These are phyloP conservation scores for Platyscapa corneri DNA, from an alignment of 1,140 invertebrate species.

Conservation along the genomic window DNA sequence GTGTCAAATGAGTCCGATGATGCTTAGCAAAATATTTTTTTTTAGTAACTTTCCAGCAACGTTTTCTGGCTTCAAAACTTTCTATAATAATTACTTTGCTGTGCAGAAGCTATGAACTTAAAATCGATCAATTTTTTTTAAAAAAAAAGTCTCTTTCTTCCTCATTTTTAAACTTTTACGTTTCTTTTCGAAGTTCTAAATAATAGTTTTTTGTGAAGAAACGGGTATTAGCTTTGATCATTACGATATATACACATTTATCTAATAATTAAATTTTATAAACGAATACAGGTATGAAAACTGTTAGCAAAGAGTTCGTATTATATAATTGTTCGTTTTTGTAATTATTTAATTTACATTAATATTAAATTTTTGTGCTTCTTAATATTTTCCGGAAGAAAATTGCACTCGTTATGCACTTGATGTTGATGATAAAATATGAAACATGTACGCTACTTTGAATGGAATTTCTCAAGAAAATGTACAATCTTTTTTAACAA, in stretches of 20 bases:
- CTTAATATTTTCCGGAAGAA: neutral
- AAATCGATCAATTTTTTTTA: neutral
- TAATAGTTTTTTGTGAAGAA: neutral
- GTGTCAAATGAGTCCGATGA: neutral
- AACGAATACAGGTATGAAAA: no score
- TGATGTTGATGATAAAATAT: neutral
- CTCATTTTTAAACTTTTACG: neutral
- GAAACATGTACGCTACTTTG: neutral
- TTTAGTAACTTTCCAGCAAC: no score
- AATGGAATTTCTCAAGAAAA: neutral
- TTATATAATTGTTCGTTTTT: no score
- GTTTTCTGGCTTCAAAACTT: no score
- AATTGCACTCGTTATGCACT: neutral
- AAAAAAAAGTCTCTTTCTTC: neutral
- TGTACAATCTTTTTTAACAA: no score
- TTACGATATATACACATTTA: no score
- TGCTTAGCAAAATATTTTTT: no score
- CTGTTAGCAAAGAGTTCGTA: no score
- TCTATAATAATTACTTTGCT: no score
- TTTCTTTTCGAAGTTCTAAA: neutral
- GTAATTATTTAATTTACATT: neutral
- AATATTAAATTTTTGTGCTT: neutral
- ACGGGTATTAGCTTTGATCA: no score
- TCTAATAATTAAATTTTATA: no score
- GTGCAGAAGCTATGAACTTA: no score